Base-by-base conservation (phyloP, 2,797 vertebrate species). In the Xiphophorus birchmanni region DNA sequence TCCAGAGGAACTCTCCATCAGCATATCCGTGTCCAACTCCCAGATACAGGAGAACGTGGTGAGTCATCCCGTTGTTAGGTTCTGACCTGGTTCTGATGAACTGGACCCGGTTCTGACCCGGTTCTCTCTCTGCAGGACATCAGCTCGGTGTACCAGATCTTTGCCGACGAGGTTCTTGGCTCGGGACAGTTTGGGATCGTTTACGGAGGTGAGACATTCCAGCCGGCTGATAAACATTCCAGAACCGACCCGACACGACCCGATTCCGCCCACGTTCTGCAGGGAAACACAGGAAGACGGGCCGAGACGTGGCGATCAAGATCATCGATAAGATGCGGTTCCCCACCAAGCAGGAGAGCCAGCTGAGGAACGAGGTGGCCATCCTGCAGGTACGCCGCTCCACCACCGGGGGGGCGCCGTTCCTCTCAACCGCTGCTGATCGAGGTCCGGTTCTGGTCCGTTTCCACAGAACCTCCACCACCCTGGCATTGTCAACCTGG, bases 21-120 rank as follows among this genome's bases (percentile, higher is more conserved):
- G 97, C 93, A 99, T 99, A 94, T 99, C 98, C 72, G 98, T 99
- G 89, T 98, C 98, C 82, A 99, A 99, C 88, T 98, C 97, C 96
- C 97, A 99, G 92, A 96, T 99, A 88, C 97, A 99, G 94, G 98
- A 99, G 95, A 99, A 99, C 90, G 98, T 99, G 97, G 98, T 99
- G 91, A 98, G 98, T 96, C 4, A 23, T n/a, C 40, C 67, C 1
- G 5, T 12, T 67, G 7, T 23, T 26, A 50, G 47, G 47, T 11
- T 69, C 60, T 42, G 18, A 42, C 47, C 5, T 18, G 37, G 40
- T 69, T 69, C 67, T 44, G 67, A 44, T 69, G 67, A 42, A 26
- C 67, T 6, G 67, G 21, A 6, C 21, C 67, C 1, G 40, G 67
- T 44, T 44, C 67, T 71, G 67, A 44, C 67, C 37, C 40, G 32